Base-by-base conservation (phyloP, 2,113 vertebrate genomes). In the Nansenia antarctica region DNA sequence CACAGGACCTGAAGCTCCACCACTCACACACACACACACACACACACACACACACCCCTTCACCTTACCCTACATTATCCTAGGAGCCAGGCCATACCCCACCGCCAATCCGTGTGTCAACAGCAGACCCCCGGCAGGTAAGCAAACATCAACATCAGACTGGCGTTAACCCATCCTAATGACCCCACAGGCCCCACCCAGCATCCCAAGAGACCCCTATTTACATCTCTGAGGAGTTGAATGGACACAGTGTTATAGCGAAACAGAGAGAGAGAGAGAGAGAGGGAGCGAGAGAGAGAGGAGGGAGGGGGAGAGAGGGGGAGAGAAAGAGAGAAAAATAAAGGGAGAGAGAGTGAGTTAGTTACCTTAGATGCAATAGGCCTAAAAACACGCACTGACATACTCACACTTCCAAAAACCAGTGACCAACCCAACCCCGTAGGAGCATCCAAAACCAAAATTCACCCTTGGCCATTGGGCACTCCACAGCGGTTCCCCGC, bases 111-210 rank as follows among this genome's bases (percentile, higher is more conserved):
- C 35, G 7, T 45, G 52, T 31, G 54, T 80, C 73, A 80, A 69
- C 79, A 78, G 58, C 63, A 53, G 20, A 8, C 8, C 52, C 32
- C 63, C 65, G 52, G 53, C 0, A 11, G 64, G 57, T 81, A 77
- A 82, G 81, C 69, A 83, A 77, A 75, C 24, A 9, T 4, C 29
- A n/a, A n/a, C n/a, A n/a, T 22, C 72, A 78, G 49, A 11, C 14
- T 37, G 58, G 61, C 54, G 34, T 74, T 65, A 57, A 68, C 66
- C 24, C 30, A 31, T 18, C 22, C 27, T 58, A 47, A 63, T 31
- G 11, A 24, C 12, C 11, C 37, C 31, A 24, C 8, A 35, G 57
- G 15, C 18, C 22, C 3, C 62, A 27, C 37, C 20, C 32, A 1
- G 18, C 54, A 18, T 11, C 9, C 8, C 69, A 26, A 42, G 42